Percentiles rank a stretch among this genome's conserved stretches.
Evolutionary conservation across 2,888 invertebrate genomes (phyloP).

Genomic region (Nebria salina): DNA sequence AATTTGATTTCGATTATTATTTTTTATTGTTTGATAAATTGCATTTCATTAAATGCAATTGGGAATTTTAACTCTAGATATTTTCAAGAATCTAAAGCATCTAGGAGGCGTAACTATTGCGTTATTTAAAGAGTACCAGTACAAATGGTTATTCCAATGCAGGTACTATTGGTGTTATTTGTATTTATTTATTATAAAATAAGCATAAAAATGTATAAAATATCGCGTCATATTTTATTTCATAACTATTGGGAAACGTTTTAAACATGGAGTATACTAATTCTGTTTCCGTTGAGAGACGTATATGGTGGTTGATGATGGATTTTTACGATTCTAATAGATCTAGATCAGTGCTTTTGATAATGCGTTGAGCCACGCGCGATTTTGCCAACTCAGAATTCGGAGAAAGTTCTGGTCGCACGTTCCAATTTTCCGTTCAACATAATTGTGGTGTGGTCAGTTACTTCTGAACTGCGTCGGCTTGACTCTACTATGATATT

Average conservation of each 20-base stretch:
- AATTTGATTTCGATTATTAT: slow-evolving; percentile 32
- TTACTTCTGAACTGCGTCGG: neutral
- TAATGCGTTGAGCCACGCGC: neutral
- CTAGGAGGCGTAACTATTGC: too few relatives aligned
- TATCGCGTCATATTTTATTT: too few relatives aligned
- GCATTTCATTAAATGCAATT: slow-evolving; percentile 13
- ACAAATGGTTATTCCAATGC: too few relatives aligned
- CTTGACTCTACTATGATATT: neutral
- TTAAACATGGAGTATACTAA: too few relatives aligned
- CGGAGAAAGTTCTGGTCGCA: slow-evolving; percentile 40
- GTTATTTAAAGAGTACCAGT: too few relatives aligned
- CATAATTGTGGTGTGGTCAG: slow-evolving; percentile 14
- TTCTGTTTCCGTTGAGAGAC: too few relatives aligned
- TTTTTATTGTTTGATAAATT: neutral
- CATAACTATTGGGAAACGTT: too few relatives aligned
- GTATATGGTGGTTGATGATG: neutral
- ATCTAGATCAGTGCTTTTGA: slow-evolving; percentile 20
- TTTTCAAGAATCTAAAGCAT: too few relatives aligned
- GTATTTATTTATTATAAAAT: too few relatives aligned
- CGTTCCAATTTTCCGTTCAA: slow-evolving; percentile 31
- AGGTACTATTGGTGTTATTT: too few relatives aligned
- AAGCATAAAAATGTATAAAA: too few relatives aligned
- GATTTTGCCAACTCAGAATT: slow-evolving; percentile 30
- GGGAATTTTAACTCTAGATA: neutral
- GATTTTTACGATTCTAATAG: neutral